Conservation (phyloP, 2,888 invertebrate species). For the Isotomurus palustris region DNA sequence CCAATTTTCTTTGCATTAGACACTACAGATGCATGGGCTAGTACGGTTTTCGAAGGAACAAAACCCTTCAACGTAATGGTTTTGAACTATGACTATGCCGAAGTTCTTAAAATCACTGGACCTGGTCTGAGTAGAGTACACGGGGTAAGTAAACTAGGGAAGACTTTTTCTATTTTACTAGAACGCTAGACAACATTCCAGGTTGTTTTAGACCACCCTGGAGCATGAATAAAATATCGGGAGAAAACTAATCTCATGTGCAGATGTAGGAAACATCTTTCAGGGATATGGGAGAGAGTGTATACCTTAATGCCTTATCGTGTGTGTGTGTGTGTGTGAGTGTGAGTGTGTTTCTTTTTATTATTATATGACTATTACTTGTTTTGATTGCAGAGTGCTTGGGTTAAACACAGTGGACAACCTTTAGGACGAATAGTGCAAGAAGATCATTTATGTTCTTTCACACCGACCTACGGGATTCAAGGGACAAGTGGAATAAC, state of each 20-base stretch:
- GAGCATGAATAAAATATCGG: too few species aligned
- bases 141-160: conserved; percentile 23
- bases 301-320: too few species aligned
- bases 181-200: background rate
- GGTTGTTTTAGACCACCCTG: too few species aligned
- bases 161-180: background rate
- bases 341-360: too few species aligned
- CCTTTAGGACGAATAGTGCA: conserved; percentile 29
- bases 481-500: conserved; percentile 13
- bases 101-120: conserved; percentile 36
- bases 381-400: conserved; percentile 15
- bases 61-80: conserved; percentile 37
- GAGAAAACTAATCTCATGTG: too few species aligned
- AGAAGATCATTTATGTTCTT: conserved; percentile 35
- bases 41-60: conserved; percentile 29
- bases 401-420: conserved; percentile 32
- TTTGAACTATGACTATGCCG: conserved; percentile 37
- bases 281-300: background rate
- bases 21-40: conserved; percentile 35
- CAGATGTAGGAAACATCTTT: background rate
- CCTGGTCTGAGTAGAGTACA: conserved; percentile 29
- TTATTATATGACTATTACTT: too few species aligned
- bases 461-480: conserved; percentile 35
- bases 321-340: too few species aligned
- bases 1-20: conserved; percentile 37